phyloP scores from a whole-genome alignment of 2,797 vertebrate genomes.

The Ammospiza maritima region DNA sequence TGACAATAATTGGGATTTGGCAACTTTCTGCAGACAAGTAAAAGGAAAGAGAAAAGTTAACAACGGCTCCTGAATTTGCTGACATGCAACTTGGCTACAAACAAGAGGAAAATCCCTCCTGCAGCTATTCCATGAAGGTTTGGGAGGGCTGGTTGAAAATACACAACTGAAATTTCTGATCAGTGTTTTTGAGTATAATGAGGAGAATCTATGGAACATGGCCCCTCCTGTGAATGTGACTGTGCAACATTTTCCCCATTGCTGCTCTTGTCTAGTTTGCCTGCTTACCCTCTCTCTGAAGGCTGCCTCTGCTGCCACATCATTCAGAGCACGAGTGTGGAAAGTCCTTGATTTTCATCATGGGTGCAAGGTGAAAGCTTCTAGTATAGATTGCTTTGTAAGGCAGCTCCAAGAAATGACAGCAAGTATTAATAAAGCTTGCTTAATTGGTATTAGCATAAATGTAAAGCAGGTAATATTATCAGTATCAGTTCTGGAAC shows the following conservation, averaged over 20 bases:
- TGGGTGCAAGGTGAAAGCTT: background rate
- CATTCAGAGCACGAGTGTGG: background rate
- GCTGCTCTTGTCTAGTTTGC: background rate
- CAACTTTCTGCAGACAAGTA: background rate
- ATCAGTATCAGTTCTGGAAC: conserved; percentile 34
- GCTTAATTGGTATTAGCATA: conserved; percentile 35
- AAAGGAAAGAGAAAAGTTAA: background rate
- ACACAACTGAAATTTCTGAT: background rate
- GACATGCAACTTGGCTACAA: background rate
- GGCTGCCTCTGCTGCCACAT: background rate
- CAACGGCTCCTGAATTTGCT: background rate
- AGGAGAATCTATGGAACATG: background rate
- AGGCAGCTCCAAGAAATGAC: background rate
- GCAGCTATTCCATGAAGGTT: background rate
- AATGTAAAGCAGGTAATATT: conserved; percentile 3
- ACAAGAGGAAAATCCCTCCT: background rate
- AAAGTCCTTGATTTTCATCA: background rate
- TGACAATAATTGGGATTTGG: background rate
- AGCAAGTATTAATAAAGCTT: conserved; percentile 13
- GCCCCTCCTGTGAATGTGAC: background rate
- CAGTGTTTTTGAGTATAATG: background rate
- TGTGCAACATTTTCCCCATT: background rate
- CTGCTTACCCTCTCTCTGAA: background rate
- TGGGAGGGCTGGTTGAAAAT: background rate
- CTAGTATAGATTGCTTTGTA: background rate